phyloP scores from a whole-genome alignment of 2,888 invertebrate genomes.

The Poecilobothrus nobilitatus region DNA sequence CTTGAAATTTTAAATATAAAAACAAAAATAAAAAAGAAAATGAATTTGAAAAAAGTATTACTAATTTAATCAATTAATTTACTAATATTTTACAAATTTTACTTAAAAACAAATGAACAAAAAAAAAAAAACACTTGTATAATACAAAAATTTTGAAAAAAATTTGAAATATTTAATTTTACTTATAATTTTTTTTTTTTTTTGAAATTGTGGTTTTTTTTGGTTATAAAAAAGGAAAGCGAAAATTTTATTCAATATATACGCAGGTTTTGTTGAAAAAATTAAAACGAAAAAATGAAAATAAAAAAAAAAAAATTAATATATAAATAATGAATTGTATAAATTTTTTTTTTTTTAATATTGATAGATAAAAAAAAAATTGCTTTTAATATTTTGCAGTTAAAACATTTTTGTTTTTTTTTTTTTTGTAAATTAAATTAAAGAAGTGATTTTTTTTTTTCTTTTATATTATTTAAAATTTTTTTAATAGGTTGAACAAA shows the following conservation, averaged over 20 bases:
- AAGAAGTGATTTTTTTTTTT: not conserved
- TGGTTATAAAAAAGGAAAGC: not conserved
- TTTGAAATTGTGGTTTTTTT: too few relatives aligned
- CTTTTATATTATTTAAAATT: not conserved
- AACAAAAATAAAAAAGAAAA: too few relatives aligned
- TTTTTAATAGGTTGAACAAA: not conserved
- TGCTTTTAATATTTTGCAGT: not conserved
- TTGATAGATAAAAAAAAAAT: not conserved
- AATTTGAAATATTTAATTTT: not conserved
- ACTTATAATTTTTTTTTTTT: too few relatives aligned
- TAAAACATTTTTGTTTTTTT: not conserved
- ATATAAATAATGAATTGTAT: not conserved
- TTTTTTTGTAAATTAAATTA: not conserved
- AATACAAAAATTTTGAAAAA: conserved; percentile 1
- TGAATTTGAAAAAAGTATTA: too few relatives aligned
- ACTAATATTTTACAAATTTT: too few relatives aligned
- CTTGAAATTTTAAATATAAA: too few relatives aligned
- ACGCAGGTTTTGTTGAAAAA: not conserved
- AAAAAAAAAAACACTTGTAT: not conserved
- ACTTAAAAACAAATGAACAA: too few relatives aligned
- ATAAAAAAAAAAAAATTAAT: not conserved
- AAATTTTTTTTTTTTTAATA: not conserved
- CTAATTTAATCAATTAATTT: too few relatives aligned
- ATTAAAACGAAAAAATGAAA: not conserved
- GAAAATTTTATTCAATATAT: not conserved